phyloP scores from a whole-genome alignment of 2,888 invertebrate genomes.

The Laothoe populi region DNA sequence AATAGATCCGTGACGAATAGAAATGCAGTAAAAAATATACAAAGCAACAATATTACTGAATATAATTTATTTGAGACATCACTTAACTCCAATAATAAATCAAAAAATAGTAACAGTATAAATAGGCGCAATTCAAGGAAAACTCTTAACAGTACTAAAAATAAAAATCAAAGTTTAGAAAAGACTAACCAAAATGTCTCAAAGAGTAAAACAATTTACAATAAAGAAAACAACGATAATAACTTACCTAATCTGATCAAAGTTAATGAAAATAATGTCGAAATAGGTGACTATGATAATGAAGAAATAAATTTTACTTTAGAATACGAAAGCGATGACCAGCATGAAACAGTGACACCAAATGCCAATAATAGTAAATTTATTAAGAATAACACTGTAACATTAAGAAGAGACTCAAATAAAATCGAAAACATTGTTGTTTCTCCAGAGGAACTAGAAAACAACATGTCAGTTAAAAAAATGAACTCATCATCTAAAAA shows the following conservation, averaged over 20 bases:
- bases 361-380: conserved; percentile 22
- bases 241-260: not conserved
- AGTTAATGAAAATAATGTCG: not conserved
- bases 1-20: conserved; percentile 27
- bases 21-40: conserved; percentile 11
- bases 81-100: not conserved
- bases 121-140: not conserved
- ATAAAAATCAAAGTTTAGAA: not conserved
- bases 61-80: not conserved
- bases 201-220: not conserved
- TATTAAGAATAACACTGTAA: conserved; percentile 20
- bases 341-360: not conserved
- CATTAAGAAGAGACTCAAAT: conserved; percentile 13
- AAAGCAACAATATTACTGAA: not conserved
- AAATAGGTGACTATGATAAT: conserved; percentile 27
- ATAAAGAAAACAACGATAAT: not conserved
- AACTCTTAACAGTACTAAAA: not conserved
- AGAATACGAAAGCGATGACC: conserved; percentile 31
- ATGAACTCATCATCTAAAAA: not conserved
- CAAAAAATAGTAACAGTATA: conserved; percentile 5
- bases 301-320: conserved; percentile 36
- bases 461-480: not conserved
- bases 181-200: not conserved
- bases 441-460: not conserved
- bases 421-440: not conserved